Percentiles rank a stretch among this genome's conserved stretches.
Conservation (phyloP, 2,888 invertebrate species). For the Pachymerium ferrugineum region DNA sequence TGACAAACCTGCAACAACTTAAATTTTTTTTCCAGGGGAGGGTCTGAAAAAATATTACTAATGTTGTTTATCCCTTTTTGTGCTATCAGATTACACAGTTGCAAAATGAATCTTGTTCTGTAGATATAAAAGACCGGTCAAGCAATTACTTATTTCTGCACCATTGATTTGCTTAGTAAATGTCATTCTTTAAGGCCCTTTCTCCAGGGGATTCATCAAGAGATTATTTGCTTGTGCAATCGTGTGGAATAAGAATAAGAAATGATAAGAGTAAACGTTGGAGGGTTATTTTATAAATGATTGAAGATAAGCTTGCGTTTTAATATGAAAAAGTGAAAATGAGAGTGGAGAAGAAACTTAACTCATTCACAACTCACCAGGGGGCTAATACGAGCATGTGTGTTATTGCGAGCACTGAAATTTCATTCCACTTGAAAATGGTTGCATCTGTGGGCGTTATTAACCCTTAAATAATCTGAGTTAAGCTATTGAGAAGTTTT, state of each 20-base stretch:
- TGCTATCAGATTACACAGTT: no score
- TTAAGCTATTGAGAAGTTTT: background rate
- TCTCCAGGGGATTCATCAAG: conserved; percentile 17
- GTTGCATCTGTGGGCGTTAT: background rate
- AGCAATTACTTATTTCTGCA: conserved; percentile 22
- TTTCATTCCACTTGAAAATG: conserved; percentile 13
- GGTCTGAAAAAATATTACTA: background rate
- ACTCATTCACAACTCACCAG: conserved; percentile 24
- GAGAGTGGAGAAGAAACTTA: conserved; percentile 12
- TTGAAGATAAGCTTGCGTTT: conserved; percentile 12
- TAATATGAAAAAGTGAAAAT: conserved; percentile 22
- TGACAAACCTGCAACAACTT: no score
- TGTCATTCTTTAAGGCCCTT: conserved; percentile 7
- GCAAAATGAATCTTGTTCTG: background rate
- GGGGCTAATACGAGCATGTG: conserved; percentile 15
- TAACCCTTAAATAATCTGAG: background rate
- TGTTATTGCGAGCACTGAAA: background rate
- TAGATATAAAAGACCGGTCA: conserved; percentile 8
- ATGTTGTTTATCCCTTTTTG: background rate
- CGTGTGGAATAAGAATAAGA: background rate
- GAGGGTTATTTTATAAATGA: conserved; percentile 15
- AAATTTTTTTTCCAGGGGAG: no score
- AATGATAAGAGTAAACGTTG: conserved; percentile 1
- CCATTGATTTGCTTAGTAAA: conserved; percentile 24
- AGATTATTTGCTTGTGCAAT: conserved; percentile 15